Evolutionary conservation across 2,888 invertebrate species (phyloP).

Genomic region (Zaprionus lineosus): DNA sequence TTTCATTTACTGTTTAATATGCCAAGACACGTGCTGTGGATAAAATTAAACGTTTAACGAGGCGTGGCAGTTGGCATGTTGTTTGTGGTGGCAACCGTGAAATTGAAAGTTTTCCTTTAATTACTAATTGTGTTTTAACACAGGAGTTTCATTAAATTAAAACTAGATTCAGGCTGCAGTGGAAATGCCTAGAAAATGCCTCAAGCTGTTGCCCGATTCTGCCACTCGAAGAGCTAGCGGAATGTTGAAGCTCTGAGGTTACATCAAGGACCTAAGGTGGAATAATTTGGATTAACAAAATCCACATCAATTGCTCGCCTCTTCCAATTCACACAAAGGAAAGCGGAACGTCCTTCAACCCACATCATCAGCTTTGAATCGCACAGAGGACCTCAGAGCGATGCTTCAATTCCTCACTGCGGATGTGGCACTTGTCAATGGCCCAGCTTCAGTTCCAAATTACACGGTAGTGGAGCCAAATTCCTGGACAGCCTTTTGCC

Average conservation of each 20-base stretch:
- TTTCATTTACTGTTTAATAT: conserved; percentile 37
- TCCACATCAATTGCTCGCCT: too few relatives aligned
- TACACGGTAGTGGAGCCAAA: conserved; percentile 30
- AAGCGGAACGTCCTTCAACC: background rate
- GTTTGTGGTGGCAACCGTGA: conserved; percentile 60
- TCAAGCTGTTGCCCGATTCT: too few relatives aligned
- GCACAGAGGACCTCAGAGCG: background rate
- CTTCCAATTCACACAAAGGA: too few relatives aligned
- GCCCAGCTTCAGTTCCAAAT: conserved; percentile 18
- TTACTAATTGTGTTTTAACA: conserved; percentile 39
- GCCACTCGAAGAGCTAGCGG: too few relatives aligned
- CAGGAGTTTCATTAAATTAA: too few relatives aligned
- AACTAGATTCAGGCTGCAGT: too few relatives aligned
- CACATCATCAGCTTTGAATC: background rate
- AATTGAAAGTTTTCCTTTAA: conserved; percentile 70
- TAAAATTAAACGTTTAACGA: conserved; percentile 37
- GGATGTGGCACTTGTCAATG: conserved; percentile 23
- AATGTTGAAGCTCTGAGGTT: too few relatives aligned
- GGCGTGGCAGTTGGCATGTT: conserved; percentile 3
- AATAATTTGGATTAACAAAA: too few relatives aligned
- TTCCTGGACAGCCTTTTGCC: conserved; percentile 10
- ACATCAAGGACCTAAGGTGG: too few relatives aligned
- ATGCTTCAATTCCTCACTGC: conserved; percentile 1
- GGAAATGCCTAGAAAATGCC: too few relatives aligned
- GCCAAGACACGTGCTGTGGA: conserved; percentile 32